Evolutionary conservation across 2,113 vertebrate species (phyloP).

Genomic region (Gobiocypris rarus): DNA sequence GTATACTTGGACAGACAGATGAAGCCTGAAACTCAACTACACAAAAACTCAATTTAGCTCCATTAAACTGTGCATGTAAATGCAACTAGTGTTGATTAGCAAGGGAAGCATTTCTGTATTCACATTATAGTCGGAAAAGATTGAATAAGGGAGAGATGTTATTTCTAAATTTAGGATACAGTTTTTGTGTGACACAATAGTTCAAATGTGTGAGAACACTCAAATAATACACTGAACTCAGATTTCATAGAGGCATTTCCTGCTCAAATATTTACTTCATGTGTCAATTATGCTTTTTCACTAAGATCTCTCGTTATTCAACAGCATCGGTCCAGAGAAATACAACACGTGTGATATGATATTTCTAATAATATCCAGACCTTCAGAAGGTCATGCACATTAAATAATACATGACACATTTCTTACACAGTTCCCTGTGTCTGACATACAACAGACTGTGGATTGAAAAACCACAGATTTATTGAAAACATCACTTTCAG

Average conservation of each 20-base stretch:
- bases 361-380: not conserved
- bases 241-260: conserved; percentile 22
- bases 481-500: not conserved
- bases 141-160: not conserved
- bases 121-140: no score
- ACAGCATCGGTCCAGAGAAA: not conserved
- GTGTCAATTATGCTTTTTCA: not conserved
- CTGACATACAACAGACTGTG: not conserved
- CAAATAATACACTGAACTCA: not conserved
- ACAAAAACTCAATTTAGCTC: no score
- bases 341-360: not conserved
- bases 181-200: not conserved
- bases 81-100: no score
- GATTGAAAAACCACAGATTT: not conserved
- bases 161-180: not conserved
- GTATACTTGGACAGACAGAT: no score
- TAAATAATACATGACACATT: not conserved
- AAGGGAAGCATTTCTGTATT: no score
- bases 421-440: not conserved
- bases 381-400: conserved; percentile 1
- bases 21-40: no score
- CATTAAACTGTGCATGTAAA: no score
- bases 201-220: not conserved
- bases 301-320: not conserved
- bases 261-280: not conserved